Evolutionary conservation across 2,888 invertebrate species (phyloP).

Genomic region (Chrysomela aeneicollis): DNA sequence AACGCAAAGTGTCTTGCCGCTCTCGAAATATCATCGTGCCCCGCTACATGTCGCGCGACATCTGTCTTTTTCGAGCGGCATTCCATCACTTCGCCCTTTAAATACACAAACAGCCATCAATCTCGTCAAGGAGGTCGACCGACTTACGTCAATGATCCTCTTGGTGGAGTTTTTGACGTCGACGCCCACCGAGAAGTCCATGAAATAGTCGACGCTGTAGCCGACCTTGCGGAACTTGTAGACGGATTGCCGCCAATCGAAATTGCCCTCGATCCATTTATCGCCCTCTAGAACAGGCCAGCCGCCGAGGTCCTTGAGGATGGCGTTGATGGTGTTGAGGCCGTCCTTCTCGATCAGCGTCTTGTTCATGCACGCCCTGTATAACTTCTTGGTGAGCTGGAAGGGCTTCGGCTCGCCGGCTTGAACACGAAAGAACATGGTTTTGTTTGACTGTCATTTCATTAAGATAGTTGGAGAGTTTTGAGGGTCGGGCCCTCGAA

Average conservation of each 20-base stretch:
- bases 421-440: neutral
- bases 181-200: constrained; percentile 88
- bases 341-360: constrained; percentile 83
- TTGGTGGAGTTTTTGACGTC: constrained; percentile 89
- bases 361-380: constrained; percentile 88
- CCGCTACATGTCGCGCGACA: too few species aligned
- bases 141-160: constrained; percentile 83
- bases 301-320: constrained; percentile 83
- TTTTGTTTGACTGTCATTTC: neutral
- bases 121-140: too few species aligned
- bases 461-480: constrained; percentile 69
- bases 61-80: too few species aligned
- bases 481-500: too few species aligned
- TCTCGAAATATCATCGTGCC: too few species aligned
- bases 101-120: too few species aligned
- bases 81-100: too few species aligned
- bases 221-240: constrained; percentile 82
- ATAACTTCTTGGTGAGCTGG: constrained; percentile 80
- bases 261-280: constrained; percentile 74
- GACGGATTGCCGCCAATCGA: constrained; percentile 84
- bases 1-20: too few species aligned
- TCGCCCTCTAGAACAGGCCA: constrained; percentile 91
- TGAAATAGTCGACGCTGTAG: constrained; percentile 88
- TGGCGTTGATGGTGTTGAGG: constrained; percentile 73
- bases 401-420: constrained; percentile 63